phyloP scores from a whole-genome alignment of 2,113 vertebrate genomes.

The Sinocyclocheilus anshuiensis region DNA sequence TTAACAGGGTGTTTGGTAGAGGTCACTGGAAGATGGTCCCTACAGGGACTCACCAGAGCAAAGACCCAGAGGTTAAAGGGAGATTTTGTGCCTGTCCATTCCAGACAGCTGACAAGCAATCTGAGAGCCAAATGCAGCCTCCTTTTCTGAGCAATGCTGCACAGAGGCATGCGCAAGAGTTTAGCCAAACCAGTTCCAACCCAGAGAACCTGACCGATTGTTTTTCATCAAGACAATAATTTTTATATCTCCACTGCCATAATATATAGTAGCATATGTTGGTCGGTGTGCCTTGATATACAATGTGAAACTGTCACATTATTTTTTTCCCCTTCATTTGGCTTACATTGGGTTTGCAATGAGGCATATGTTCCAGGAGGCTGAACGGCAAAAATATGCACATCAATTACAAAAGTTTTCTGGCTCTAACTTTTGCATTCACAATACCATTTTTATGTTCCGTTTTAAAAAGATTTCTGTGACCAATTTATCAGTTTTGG shows the following conservation, averaged over 20 bases:
- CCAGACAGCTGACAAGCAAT: slow-evolving; percentile 46
- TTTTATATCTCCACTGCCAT: slow-evolving; percentile 26
- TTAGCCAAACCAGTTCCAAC: slow-evolving; percentile 57
- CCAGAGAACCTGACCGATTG: slow-evolving; percentile 38
- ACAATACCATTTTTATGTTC: not conserved
- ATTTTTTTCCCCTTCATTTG: slow-evolving; percentile 32
- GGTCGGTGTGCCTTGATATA: slow-evolving; percentile 36
- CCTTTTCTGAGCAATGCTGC: slow-evolving; percentile 42
- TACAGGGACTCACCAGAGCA: slow-evolving; percentile 11
- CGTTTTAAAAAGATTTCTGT: not conserved
- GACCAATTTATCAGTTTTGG: not conserved
- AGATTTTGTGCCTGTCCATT: slow-evolving; percentile 29
- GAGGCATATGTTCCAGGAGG: slow-evolving; percentile 15
- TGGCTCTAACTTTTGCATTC: not conserved
- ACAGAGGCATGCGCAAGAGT: slow-evolving; percentile 42
- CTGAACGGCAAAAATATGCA: slow-evolving; percentile 1
- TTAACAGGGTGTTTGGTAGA: not conserved
- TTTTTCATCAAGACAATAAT: slow-evolving; percentile 50
- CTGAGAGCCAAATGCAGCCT: slow-evolving; percentile 47
- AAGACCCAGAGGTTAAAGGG: slow-evolving; percentile 21
- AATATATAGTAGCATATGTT: slow-evolving; percentile 46
- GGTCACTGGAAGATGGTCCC: slow-evolving; percentile 25
- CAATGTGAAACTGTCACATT: slow-evolving; percentile 36
- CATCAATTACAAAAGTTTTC: not conserved
- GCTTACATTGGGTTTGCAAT: slow-evolving; percentile 24